A percentile compares a stretch with the other conserved stretches of the same genome.
Conservation (phyloP, 37 sponge, comb jelly and placozoan species). For the Ephydatia muelleri region DNA sequence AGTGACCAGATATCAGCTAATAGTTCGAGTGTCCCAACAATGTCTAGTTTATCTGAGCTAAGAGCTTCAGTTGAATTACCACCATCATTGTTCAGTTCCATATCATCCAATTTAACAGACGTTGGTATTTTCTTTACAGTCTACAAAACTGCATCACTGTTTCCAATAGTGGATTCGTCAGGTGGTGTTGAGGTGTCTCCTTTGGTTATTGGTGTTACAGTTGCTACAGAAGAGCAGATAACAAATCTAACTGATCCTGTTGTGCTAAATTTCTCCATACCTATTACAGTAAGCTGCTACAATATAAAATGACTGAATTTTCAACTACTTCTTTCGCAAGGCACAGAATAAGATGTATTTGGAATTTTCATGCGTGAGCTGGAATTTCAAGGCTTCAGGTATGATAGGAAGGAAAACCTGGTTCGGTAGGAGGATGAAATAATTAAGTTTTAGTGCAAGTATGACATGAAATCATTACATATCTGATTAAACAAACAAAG, state of each 20-base stretch:
- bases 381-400: slow-evolving; percentile 28
- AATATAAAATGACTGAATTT: too few relatives aligned
- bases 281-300: neutral
- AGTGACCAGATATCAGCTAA: neutral
- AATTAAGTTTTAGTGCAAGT: too few relatives aligned
- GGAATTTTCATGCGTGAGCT: slow-evolving; percentile 6
- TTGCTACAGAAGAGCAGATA: neutral
- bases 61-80: slow-evolving; percentile 9
- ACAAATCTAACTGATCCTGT: neutral
- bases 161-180: neutral
- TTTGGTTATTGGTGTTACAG: neutral
- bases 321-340: neutral
- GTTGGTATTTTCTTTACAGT: slow-evolving; percentile 16
- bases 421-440: too few relatives aligned
- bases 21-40: neutral
- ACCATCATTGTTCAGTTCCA: neutral
- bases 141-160: slow-evolving; percentile 8
- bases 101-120: neutral
- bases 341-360: slow-evolving; percentile 34
- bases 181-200: neutral
- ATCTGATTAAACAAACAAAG: too few relatives aligned
- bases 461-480: too few relatives aligned
- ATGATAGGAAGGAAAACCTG: too few relatives aligned
- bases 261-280: neutral
- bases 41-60: neutral